These are phyloP conservation scores for Pristionchus japonicus DNA, from an alignment of 2,888 invertebrate species.

Conservation along the genomic window DNA sequence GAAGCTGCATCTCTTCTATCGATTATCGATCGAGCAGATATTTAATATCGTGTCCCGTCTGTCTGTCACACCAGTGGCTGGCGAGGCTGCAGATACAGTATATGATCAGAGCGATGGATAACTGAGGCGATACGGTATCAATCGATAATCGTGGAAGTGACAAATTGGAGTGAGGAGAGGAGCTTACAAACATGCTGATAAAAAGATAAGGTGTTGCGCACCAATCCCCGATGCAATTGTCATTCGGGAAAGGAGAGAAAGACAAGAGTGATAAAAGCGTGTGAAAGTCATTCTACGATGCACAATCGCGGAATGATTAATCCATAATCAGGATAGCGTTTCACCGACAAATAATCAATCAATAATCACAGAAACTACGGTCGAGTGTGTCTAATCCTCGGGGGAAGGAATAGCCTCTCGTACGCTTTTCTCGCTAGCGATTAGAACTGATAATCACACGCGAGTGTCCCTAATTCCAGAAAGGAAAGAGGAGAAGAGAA, in stretches of 20 bases:
- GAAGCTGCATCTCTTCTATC: constrained; percentile 51
- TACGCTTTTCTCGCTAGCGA: constrained; percentile 17
- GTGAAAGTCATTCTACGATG: not conserved
- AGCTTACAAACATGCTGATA: constrained; percentile 38
- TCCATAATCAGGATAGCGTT: not conserved
- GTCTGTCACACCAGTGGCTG: not conserved
- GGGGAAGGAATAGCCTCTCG: not conserved
- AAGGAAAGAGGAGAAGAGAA: not conserved
- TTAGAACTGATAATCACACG: constrained; percentile 38
- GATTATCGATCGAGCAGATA: not conserved
- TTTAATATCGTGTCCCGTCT: constrained; percentile 9
- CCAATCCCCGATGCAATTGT: constrained; percentile 1
- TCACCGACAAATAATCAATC: not conserved
- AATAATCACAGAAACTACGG: not conserved
- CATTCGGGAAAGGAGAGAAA: constrained; percentile 26
- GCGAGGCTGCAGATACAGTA: constrained; percentile 12
- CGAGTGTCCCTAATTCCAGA: constrained; percentile 26
- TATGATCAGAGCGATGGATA: not conserved
- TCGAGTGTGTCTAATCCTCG: not conserved
- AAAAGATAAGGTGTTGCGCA: constrained; percentile 26
- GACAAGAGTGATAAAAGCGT: constrained; percentile 11
- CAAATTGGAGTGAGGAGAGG: not conserved
- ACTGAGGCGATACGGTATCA: not conserved
- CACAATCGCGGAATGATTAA: not conserved
- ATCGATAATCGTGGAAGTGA: constrained; percentile 22